Conservation (phyloP, 2,888 invertebrate species). For the Zygaena filipendulae region DNA sequence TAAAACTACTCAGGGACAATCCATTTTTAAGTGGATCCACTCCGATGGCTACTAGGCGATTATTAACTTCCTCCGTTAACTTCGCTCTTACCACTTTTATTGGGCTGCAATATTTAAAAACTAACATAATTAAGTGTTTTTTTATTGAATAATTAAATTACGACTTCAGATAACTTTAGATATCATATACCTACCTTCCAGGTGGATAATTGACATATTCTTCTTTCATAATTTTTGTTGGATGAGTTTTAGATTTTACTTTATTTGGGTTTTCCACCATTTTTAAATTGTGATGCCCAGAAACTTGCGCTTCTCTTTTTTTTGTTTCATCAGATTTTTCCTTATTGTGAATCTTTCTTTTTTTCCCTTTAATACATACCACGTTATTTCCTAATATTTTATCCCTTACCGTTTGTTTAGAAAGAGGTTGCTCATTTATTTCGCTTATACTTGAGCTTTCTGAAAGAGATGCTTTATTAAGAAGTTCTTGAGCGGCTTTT, state of each 20-base stretch:
- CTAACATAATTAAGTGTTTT: neutral
- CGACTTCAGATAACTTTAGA: neutral
- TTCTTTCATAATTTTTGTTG: too few relatives aligned
- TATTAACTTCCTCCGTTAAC: conserved; percentile 60
- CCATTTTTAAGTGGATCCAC: conserved; percentile 72
- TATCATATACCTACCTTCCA: conserved; percentile 19
- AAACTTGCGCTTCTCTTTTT: too few relatives aligned
- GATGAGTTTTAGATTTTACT: too few relatives aligned
- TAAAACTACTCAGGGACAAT: conserved; percentile 63
- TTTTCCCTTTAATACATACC: conserved; percentile 4
- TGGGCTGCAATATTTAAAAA: conserved; percentile 30
- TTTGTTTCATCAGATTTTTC: conserved; percentile 5
- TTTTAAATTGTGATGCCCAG: too few relatives aligned
- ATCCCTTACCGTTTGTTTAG: too few relatives aligned
- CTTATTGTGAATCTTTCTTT: conserved; percentile 4
- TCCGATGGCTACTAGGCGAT: conserved; percentile 67
- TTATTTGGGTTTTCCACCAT: too few relatives aligned
- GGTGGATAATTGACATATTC: too few relatives aligned
- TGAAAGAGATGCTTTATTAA: conserved; percentile 41
- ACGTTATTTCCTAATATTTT: too few relatives aligned
- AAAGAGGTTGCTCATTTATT: too few relatives aligned
- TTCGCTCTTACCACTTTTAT: conserved; percentile 49
- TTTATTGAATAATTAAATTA: too few relatives aligned
- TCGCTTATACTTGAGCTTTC: conserved; percentile 30
- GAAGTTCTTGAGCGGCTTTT: conserved; percentile 49